Evolutionary conservation across 2,113 vertebrate genomes (phyloP), one percentile per base, ranked within the genome.

Genomic region (Ameiurus melas): DNA sequence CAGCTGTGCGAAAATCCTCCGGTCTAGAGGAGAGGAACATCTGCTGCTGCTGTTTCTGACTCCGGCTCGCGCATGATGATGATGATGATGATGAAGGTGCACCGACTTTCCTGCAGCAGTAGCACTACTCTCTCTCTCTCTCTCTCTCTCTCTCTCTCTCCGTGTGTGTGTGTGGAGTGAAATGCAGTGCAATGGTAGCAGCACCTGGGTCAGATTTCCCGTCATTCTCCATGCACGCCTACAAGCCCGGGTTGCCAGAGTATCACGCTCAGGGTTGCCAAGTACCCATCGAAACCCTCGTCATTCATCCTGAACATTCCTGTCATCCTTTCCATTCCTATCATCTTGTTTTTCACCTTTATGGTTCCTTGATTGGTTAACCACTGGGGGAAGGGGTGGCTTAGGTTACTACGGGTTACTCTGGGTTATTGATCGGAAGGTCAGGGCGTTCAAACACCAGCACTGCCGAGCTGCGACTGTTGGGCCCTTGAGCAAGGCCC

Each of bases 141-240:
- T 55, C 79, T 60, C 55, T 25, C 79, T 33, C 30, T 22, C 30
- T 57, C 22, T 79, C 53, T 22, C 53, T 58, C 55, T 25, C 33
- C 43, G 20, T 47, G 9, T 51, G 47, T 51, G 47, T 51, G 47
- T 51, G 47, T 10, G 47, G 0, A 2, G 33, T 73, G 66, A 70
- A 71, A 71, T 73, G 66, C 66, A 71, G 25, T 62, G 85, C 53
- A 36, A 43, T 75, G 84, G 68, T 36, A 85, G 84, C 53, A 75
- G 85, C 85, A 86, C 85, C 85, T 86, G 85, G 85, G 70, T 86
- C 85, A 86, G 70, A 86, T 86, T 86, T 86, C 71, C 36, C 55
- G 12, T 55, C 14, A n/a, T 20, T 30, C 71, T 17, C 36, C 9
- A 71, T 53, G 33, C 70, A 86, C 85, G 85, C 85, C 85, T 43